Evolutionary conservation across 2,888 invertebrate species (phyloP), one percentile per base, ranked within the genome.

Genomic region (Limnephilus lunatus): DNA sequence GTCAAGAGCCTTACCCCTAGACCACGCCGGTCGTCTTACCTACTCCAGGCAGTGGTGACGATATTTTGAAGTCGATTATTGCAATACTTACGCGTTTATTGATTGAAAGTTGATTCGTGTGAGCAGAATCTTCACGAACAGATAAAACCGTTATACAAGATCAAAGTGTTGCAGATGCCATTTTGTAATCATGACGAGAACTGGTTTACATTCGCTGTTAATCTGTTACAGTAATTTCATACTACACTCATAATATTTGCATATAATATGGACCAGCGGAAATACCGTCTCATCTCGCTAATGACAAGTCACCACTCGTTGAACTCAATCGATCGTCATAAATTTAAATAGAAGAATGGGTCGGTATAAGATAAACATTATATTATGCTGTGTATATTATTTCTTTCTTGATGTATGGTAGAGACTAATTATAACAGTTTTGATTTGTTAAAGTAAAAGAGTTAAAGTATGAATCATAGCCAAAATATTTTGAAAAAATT

Each of bases 141-240:
- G 25, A 53, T 31, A 68, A n/a, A 68, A 90, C 89, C 81, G 89
- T 90, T 90, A 90, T 90, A 90, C 89, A 90, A 90, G 89, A 30
- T 81, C 89, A 35, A 90, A 44, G 80, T 90, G 44, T 48, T 53
- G 85, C 48, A 48, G 82, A 90, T 48, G 53, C 53, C 90, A 30
- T 53, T 90, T 90, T 82, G 68, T 90, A 90, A 85, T 90, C 90
- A 68, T 44, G 44, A 48, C 83, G 31, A 90, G 90, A 90, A 53
- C 90, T 90, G 90, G 90, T 90, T 90, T 90, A 90, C 90, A 90
- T 90, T 83, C 19, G 83, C 87, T 30, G 87, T 25, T 68, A 53
- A 87, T 87, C 53, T 83, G 32, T 14, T 83, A 83, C 83, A 68
- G 68, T 68, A 68, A 68, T 68, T 68, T n/a, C n/a, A n/a, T n/a